Percentiles rank a stretch among this genome's conserved stretches.
Evolutionary conservation across 2,113 vertebrate species (phyloP).

Genomic region (Crypturellus undulatus): DNA sequence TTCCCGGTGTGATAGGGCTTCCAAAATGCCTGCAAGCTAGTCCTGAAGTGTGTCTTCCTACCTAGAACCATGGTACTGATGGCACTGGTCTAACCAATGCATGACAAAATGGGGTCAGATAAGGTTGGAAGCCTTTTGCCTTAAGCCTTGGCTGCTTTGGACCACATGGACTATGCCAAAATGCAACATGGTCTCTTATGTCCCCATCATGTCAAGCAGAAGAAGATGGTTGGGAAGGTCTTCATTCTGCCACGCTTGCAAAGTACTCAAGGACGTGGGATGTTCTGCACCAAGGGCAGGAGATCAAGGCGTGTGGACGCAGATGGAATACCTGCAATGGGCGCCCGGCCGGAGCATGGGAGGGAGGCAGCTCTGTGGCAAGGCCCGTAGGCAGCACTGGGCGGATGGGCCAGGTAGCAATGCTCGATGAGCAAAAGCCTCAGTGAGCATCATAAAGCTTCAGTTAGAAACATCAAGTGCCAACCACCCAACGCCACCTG

Average conservation of each 20-base stretch:
- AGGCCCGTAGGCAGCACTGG: no score
- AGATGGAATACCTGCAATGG: no score
- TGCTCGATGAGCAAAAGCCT: no score
- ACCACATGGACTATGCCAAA: not conserved
- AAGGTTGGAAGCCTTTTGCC: not conserved
- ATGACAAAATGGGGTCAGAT: not conserved
- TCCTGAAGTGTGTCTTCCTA: not conserved
- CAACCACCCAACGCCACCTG: no score
- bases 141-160: not conserved
- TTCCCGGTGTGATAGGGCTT: not conserved
- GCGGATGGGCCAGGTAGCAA: no score
- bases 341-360: no score
- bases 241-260: fast-evolving
- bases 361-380: no score
- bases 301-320: not conserved
- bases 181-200: not conserved
- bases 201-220: not conserved
- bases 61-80: not conserved
- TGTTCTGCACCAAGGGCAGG: not conserved
- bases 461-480: no score
- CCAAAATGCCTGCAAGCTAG: fast-evolving
- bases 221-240: not conserved
- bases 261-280: not conserved
- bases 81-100: fast-evolving
- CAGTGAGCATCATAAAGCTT: no score